These are phyloP conservation scores for Carcharodon carcharias DNA, from an alignment of 2,797 vertebrate species.

Conservation along the genomic window DNA sequence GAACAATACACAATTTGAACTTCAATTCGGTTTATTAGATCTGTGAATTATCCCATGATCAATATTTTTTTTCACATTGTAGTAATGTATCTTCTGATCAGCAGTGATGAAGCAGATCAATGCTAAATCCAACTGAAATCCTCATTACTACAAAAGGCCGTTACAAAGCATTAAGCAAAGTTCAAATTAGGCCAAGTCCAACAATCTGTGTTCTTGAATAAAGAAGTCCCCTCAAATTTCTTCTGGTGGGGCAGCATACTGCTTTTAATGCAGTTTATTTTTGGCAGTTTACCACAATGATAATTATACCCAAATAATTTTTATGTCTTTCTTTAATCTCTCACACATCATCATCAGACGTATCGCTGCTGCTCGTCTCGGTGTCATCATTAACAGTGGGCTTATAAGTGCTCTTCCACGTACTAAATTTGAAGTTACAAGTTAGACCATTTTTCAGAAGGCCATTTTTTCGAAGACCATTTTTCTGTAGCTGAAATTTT, in stretches of 20 bases:
- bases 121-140: constrained; percentile 52
- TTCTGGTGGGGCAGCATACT: constrained; percentile 48
- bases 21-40: constrained; percentile 48
- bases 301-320: constrained; percentile 35
- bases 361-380: constrained; percentile 70
- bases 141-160: constrained; percentile 56
- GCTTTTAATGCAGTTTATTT: constrained; percentile 37
- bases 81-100: constrained; percentile 54
- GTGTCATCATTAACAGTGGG: constrained; percentile 59
- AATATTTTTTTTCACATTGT: constrained; percentile 60
- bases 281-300: constrained; percentile 36
- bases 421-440: constrained; percentile 56
- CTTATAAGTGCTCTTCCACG: constrained; percentile 63
- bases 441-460: constrained; percentile 63
- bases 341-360: constrained; percentile 66
- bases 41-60: constrained; percentile 46
- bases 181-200: constrained; percentile 54
- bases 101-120: constrained; percentile 56
- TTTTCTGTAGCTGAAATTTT: constrained; percentile 65
- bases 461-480: constrained; percentile 62
- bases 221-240: constrained; percentile 46
- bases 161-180: constrained; percentile 55
- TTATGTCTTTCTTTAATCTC: constrained; percentile 33
- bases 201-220: constrained; percentile 50
- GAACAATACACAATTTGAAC: constrained; percentile 55